A percentile compares a stretch with the other conserved stretches of the same genome.
phyloP scores from a whole-genome alignment of 2,888 invertebrate species.

The Lasiommata megera region DNA sequence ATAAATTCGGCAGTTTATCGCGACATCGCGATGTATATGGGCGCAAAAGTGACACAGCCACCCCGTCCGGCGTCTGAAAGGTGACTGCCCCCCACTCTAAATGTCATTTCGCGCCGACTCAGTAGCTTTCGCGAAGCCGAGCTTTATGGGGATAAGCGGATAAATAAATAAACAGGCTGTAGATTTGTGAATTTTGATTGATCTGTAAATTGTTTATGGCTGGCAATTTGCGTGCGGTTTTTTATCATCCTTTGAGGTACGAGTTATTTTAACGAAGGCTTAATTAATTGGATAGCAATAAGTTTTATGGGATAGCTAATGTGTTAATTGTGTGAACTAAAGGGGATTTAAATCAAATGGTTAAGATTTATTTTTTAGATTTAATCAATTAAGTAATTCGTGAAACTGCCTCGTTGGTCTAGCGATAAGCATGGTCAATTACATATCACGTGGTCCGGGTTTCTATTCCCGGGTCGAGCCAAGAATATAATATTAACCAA shows the following conservation, averaged over 20 bases:
- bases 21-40: constrained; percentile 65
- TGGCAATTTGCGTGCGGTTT: constrained; percentile 1
- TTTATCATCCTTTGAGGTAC: neutral
- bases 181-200: constrained; percentile 24
- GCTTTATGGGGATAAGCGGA: constrained; percentile 42
- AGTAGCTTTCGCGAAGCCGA: constrained; percentile 62
- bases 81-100: constrained; percentile 71
- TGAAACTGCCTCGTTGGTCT: too few relatives aligned
- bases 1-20: constrained; percentile 49
- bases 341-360: neutral
- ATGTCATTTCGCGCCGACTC: constrained; percentile 78
- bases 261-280: neutral
- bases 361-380: too few relatives aligned
- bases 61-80: constrained; percentile 55
- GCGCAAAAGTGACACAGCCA: constrained; percentile 61
- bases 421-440: too few relatives aligned
- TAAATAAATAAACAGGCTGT: constrained; percentile 30
- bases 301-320: neutral
- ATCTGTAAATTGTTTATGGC: constrained; percentile 22
- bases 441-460: too few relatives aligned
- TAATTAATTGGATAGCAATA: neutral
- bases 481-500: too few relatives aligned
- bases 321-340: neutral
- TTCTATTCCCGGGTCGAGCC: too few relatives aligned
- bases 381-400: too few relatives aligned